Base-by-base conservation (phyloP, 2,888 invertebrate genomes). In the Colletes collaris region DNA sequence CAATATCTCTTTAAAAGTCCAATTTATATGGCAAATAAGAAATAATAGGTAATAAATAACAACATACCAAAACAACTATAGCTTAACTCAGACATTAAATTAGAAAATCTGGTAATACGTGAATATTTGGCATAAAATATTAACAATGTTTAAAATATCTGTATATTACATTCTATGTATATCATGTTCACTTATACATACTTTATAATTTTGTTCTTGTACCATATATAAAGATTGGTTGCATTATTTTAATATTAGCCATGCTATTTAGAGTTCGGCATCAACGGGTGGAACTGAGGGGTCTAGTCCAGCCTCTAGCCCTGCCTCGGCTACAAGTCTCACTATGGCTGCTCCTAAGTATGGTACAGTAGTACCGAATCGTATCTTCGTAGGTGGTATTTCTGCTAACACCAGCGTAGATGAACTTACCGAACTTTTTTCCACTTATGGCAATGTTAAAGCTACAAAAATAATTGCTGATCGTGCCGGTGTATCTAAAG, bases 381-480 rank as follows among this genome's bases (percentile, higher is more conserved):
- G 99, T 89, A 97, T 99, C 90, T 99, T 99, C 93, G 99, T 99
- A 67, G 99, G 99, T 75, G 99, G 99, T 37, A 98, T 99, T 90
- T 97, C 98, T 73, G 95, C 97, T 89, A 97, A 97, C 90, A 98
- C 98, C 60, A 98, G 98, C 64, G 99, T 98, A 93, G 96, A 96
- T 70, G 99, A 99, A 92, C 94, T 99, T 84, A 96, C 97, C 93
- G 96, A 97, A 92, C 96, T 98, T 84, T 99, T 99, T 93, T 97
- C 98, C 81, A 95, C 96, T 65, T 97, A 97, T 90, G 98, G 98
- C 68, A 96, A 97, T 68, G 97, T 97, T 52, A 98, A 97, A 87
- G 97, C 97, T 62, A 98, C 98, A 67, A 98, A 99, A 94, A 98
- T 99, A 86, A 99, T 99, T 85, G 97, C 97, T 88, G 98, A 99